Conservation (phyloP, 1,140 invertebrate genomes). For the Coelopa frigida region DNA sequence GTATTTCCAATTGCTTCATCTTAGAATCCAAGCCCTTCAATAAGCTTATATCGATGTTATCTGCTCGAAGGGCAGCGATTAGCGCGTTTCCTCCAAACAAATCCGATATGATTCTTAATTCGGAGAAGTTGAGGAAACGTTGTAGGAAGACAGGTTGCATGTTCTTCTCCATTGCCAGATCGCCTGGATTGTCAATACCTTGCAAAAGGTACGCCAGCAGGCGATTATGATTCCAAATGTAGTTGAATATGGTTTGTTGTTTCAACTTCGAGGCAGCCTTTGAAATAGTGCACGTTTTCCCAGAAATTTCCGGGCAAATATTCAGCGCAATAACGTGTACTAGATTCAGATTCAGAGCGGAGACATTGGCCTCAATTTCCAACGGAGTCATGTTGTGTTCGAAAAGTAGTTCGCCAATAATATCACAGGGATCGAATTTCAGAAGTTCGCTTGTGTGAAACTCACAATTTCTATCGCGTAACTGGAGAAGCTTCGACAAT, state of each 20-base stretch:
- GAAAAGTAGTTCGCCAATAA: constrained; percentile 53
- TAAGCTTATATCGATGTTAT: constrained; percentile 20
- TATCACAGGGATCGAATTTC: constrained; percentile 38
- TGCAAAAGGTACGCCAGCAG: constrained; percentile 51
- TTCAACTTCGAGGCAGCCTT: constrained; percentile 16
- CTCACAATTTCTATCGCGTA: constrained; percentile 42
- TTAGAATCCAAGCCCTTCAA: constrained; percentile 4
- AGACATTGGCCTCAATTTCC: constrained; percentile 50
- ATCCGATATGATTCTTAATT: constrained; percentile 40
- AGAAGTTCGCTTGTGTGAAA: constrained; percentile 44
- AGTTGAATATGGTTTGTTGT: constrained; percentile 46
- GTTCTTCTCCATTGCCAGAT: constrained; percentile 27
- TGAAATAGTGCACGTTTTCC: not conserved
- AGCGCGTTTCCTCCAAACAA: constrained; percentile 48
- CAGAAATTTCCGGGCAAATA: constrained; percentile 49
- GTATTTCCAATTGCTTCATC: constrained; percentile 20
- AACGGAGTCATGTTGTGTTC: constrained; percentile 48
- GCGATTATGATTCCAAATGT: constrained; percentile 52
- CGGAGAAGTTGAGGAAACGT: constrained; percentile 45
- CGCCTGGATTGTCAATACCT: constrained; percentile 43
- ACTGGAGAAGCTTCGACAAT: constrained; percentile 41
- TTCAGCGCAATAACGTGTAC: constrained; percentile 52
- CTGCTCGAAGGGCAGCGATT: constrained; percentile 46
- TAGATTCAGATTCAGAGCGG: constrained; percentile 52
- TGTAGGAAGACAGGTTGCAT: constrained; percentile 29